Base-by-base conservation (phyloP, 2,888 invertebrate species). In the Aricia artaxerxes region DNA sequence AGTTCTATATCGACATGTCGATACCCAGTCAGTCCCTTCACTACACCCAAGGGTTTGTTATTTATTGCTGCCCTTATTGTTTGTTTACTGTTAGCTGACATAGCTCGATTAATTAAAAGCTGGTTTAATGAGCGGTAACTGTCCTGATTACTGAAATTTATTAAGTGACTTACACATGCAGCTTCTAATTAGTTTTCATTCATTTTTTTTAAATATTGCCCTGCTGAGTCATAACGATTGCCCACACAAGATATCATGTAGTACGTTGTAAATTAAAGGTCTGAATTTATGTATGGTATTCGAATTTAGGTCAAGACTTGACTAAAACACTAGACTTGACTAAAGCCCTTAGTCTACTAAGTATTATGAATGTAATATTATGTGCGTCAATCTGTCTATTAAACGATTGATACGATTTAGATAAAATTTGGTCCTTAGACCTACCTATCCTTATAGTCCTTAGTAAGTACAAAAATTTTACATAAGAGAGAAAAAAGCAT, bases 81-180 rank as follows among this genome's bases (percentile, higher is more conserved):
- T 76, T 76, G 35, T 76, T 75, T 75, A 76, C 76, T 76, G 76
- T 76, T 76, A 76, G 35, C 57, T 35, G 76, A 35, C 31, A 76
- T 31, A 13, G 35, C 16, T 53, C 76, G 53, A 76, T 76, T 76
- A 57, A 76, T 76, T 76, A 76, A 76, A 76, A 76, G 76, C 49
- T 76, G 76, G 76, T 76, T 76, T 76, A 31, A 53, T 76, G 13
- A 53, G 53, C 24, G 75, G 24, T 53, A 49, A 40, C 44, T 38
- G 73, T 40, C 7, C 49, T 75, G 7, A 31, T 73, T 75, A 75
- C 31, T n/a, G 53, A 53, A 7, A 49, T 75, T 75, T 75, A 75
- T 49, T 75, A 38, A 44, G 73, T 73, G 44, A 16, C 16, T 61
- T 24, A 64, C 31, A 69, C 69, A 69, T 35, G 35, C 35, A 35